phyloP scores from a whole-genome alignment of 2,888 invertebrate genomes.

The Xestia ashworthii region DNA sequence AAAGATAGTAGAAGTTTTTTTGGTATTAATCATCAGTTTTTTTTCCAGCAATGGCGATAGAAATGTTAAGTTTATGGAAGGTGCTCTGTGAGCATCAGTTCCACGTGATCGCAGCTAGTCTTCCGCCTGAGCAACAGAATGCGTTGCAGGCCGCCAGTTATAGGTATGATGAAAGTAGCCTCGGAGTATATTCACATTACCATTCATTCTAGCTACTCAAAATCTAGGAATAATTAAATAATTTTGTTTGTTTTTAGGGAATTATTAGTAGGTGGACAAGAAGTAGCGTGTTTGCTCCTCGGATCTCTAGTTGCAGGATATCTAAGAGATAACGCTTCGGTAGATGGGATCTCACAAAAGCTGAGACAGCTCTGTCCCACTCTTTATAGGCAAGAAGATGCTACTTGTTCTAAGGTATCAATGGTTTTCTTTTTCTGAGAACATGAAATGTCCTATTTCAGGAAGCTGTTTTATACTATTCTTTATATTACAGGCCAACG shows the following conservation, averaged over 20 bases:
- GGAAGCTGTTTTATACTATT: neutral
- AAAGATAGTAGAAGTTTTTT: too few relatives aligned
- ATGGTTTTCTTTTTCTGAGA: neutral
- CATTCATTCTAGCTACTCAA: neutral
- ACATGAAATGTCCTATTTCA: neutral
- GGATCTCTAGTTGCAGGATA: slow-evolving; percentile 97
- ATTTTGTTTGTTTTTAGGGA: slow-evolving; percentile 87
- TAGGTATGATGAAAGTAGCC: slow-evolving; percentile 74
- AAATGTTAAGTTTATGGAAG: slow-evolving; percentile 98
- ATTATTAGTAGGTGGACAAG: slow-evolving; percentile 94
- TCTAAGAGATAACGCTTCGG: slow-evolving; percentile 98
- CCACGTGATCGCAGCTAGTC: slow-evolving; percentile 93
- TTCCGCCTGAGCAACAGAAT: slow-evolving; percentile 92
- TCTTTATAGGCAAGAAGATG: slow-evolving; percentile 98
- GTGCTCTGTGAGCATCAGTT: slow-evolving; percentile 98
- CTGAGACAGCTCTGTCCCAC: slow-evolving; percentile 98
- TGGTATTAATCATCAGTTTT: too few relatives aligned
- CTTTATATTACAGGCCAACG: slow-evolving; percentile 93
- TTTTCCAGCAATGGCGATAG: slow-evolving; percentile 93
- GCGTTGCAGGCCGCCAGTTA: slow-evolving; percentile 92
- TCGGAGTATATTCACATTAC: neutral
- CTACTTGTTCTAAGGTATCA: slow-evolving; percentile 97
- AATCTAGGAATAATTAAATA: neutral
- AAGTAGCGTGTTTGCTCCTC: slow-evolving; percentile 92
- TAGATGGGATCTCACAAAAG: slow-evolving; percentile 96